phyloP scores from a whole-genome alignment of 2,113 vertebrate species.

The human region GRCh38 chr7:69367501-69368000 shows the following conservation, averaged over 20 bases:
- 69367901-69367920: neutral
- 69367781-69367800: neutral
- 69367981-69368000: neutral
- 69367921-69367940: neutral
- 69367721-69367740: neutral
- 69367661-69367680: neutral
- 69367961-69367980: neutral
- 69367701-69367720: neutral
- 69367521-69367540: too few relatives aligned
- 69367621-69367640: neutral
- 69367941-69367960: neutral
- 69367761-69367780: rapidly evolving
- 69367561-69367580: neutral
- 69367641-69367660: neutral
- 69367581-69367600: neutral
- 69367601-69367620: neutral
- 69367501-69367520: too few relatives aligned
- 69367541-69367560: neutral
- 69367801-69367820: neutral
- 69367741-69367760: neutral
- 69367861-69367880: neutral
- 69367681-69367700: neutral
- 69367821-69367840: neutral
- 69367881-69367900: neutral
- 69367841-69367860: neutral